Evolutionary conservation across 2,797 vertebrate species (phyloP).

Genomic region (Hemitrygon akajei): DNA sequence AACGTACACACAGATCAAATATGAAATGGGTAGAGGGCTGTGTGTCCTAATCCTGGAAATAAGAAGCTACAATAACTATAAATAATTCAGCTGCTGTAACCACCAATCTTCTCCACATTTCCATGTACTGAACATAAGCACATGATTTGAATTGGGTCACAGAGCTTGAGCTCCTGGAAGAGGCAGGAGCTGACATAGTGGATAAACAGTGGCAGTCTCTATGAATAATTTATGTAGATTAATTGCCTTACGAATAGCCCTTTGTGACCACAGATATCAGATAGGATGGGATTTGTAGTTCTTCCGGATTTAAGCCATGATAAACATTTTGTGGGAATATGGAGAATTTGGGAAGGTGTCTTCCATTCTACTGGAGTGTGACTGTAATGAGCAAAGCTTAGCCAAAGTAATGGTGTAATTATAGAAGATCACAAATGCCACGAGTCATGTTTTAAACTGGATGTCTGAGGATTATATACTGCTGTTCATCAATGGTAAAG

Average conservation of each 20-base stretch:
- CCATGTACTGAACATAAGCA: background rate
- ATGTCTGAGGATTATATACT: background rate
- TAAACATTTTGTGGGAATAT: background rate
- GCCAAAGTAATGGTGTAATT: background rate
- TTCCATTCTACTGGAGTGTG: background rate
- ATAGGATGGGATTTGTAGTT: background rate
- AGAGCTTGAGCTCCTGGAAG: background rate
- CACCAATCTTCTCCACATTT: slow-evolving; percentile 8
- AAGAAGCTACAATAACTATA: background rate
- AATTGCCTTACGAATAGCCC: background rate
- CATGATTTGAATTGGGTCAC: slow-evolving; percentile 19
- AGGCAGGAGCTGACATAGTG: background rate
- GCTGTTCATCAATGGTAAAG: background rate
- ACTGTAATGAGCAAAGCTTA: background rate
- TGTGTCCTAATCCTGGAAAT: background rate
- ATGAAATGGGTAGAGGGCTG: background rate
- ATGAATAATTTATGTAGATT: slow-evolving; percentile 17
- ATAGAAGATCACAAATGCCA: background rate
- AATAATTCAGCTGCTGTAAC: slow-evolving; percentile 13
- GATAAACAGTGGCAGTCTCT: background rate
- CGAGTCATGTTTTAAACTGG: background rate
- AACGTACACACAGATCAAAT: background rate
- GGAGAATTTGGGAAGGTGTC: background rate
- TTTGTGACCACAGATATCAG: background rate
- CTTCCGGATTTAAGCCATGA: background rate